phyloP scores from a whole-genome alignment of 2,113 vertebrate genomes.

The Scortum barcoo region DNA sequence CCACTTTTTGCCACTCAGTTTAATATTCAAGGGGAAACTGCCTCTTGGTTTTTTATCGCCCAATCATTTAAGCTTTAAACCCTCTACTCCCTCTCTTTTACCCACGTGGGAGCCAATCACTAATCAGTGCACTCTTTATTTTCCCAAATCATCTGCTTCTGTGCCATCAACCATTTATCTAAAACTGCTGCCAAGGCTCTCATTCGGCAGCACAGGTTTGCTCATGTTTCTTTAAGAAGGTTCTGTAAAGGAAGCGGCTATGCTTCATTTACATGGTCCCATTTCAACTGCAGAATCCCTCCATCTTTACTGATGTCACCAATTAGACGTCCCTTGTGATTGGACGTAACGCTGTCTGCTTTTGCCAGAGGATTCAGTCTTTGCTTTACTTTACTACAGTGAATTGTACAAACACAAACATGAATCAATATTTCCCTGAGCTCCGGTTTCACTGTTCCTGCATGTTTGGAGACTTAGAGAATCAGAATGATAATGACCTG shows the following conservation, averaged over 20 bases:
- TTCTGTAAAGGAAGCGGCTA: slow-evolving; percentile 9
- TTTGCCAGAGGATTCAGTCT: slow-evolving; percentile 22
- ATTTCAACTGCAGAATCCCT: slow-evolving; percentile 20
- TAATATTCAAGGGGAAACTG: slow-evolving; percentile 15
- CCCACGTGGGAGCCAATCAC: slow-evolving; percentile 8
- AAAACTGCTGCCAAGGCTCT: slow-evolving; percentile 3
- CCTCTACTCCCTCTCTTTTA: slow-evolving; percentile 8
- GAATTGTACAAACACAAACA: neutral
- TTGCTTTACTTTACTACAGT: neutral
- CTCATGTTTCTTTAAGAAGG: slow-evolving; percentile 11
- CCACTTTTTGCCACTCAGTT: neutral
- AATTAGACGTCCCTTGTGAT: neutral
- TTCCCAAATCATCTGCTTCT: neutral
- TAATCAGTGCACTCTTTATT: slow-evolving; percentile 9
- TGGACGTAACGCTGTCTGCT: neutral
- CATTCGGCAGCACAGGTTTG: neutral
- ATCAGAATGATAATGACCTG: neutral
- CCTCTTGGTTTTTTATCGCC: slow-evolving; percentile 1
- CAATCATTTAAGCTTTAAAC: slow-evolving; percentile 27
- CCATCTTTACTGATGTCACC: neutral
- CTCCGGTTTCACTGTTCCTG: neutral
- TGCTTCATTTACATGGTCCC: neutral
- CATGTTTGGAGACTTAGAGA: neutral
- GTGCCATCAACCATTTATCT: neutral
- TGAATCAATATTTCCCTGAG: neutral